These are phyloP conservation scores for Eustalomyia histrio DNA, from an alignment of 2,888 invertebrate species.

Conservation along the genomic window DNA sequence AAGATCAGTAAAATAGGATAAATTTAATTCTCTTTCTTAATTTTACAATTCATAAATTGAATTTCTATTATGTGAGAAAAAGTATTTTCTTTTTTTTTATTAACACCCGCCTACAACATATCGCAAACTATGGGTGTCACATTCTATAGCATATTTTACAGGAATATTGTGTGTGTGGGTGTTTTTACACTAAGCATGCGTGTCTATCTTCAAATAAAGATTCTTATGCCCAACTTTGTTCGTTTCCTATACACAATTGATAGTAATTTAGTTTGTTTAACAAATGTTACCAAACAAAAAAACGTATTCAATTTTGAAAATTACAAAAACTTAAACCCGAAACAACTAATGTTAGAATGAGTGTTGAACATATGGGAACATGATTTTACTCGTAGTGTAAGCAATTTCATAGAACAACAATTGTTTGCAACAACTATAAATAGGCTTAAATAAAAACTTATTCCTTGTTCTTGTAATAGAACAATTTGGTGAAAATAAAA, in stretches of 20 bases:
- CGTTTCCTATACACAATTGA: conserved; percentile 54
- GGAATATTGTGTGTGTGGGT: conserved; percentile 53
- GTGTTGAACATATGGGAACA: conserved; percentile 5
- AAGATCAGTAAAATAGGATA: no score
- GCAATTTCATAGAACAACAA: conserved; percentile 57
- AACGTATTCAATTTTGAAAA: conserved; percentile 50
- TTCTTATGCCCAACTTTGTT: neutral
- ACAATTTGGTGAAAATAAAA: conserved; percentile 35
- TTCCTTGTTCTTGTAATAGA: conserved; percentile 49
- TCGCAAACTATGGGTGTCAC: conserved; percentile 59
- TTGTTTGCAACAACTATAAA: conserved; percentile 53
- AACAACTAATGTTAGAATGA: neutral
- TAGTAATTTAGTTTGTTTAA: conserved; percentile 65
- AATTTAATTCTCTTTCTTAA: no score
- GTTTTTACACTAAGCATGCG: conserved; percentile 56
- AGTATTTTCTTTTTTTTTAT: conserved; percentile 38
- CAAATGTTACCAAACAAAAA: conserved; percentile 59
- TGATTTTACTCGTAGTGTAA: neutral
- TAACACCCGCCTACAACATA: conserved; percentile 50
- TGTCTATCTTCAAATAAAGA: conserved; percentile 32
- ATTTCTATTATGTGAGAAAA: conserved; percentile 8
- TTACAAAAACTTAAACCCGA: conserved; percentile 15
- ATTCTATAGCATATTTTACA: conserved; percentile 53
- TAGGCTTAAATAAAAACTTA: conserved; percentile 59
- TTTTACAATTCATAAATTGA: no score